A percentile compares a stretch with the other conserved stretches of the same genome.
phyloP scores from a whole-genome alignment of 2,797 vertebrate species.

The Centropyge bicolor region DNA sequence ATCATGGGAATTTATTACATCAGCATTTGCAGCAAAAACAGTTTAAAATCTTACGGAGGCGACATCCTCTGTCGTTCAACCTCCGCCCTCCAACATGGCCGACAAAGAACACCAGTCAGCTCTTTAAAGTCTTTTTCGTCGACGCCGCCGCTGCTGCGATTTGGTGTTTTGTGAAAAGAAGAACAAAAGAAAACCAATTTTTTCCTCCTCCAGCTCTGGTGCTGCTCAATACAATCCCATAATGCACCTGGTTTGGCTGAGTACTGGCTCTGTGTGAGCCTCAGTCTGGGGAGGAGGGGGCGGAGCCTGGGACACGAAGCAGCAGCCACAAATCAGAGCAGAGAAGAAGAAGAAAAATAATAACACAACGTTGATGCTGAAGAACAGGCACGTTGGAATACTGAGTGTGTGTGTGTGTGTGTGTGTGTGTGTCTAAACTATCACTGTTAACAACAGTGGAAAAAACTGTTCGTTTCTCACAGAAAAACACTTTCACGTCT shows the following conservation, averaged over 20 bases:
- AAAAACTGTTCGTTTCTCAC: constrained; percentile 94
- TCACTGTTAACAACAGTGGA: constrained; percentile 99
- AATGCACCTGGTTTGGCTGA: constrained; percentile 46
- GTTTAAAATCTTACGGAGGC: constrained; percentile 61
- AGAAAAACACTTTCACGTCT: constrained; percentile 91
- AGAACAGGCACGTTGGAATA: constrained; percentile 83
- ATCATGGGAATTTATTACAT: constrained; percentile 75
- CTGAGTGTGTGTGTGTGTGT: constrained; percentile 55
- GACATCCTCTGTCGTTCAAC: constrained; percentile 2
- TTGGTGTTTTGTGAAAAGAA: constrained; percentile 22
- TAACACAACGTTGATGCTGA: constrained; percentile 58
- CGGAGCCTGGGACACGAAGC: constrained; percentile 44
- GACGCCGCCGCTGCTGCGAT: background rate
- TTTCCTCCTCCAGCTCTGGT: background rate
- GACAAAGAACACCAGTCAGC: constrained; percentile 21
- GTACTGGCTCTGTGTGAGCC: background rate
- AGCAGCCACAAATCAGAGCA: constrained; percentile 61
- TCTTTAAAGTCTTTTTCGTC: constrained; percentile 26
- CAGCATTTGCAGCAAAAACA: constrained; percentile 69
- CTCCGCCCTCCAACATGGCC: constrained; percentile 32
- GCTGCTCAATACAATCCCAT: constrained; percentile 41
- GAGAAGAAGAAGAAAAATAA: constrained; percentile 56
- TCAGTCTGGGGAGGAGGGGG: constrained; percentile 38
- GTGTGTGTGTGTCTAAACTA: constrained; percentile 85
- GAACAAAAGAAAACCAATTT: background rate